phyloP scores from a whole-genome alignment of 23 tunicate genomes.

The Oikopleura albicans region DNA sequence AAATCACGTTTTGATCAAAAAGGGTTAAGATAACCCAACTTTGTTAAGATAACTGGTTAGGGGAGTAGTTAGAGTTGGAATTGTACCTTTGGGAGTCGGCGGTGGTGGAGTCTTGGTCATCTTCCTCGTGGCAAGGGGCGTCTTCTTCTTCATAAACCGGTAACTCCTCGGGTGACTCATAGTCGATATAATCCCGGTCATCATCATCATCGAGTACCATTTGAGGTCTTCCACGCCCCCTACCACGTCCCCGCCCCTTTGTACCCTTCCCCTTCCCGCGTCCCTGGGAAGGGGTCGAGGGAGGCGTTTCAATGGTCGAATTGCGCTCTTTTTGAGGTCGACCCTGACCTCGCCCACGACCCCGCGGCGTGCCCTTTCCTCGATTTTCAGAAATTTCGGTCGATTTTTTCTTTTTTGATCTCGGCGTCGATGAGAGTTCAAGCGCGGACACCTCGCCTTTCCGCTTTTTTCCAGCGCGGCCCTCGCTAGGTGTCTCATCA shows the following conservation, averaged over 20 bases:
- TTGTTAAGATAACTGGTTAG: no score
- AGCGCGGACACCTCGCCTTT: neutral
- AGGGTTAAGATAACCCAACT: no score
- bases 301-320: neutral
- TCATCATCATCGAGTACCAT: neutral
- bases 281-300: neutral
- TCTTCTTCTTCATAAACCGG: neutral
- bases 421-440: neutral
- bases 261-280: neutral
- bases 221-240: neutral
- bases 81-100: neutral
- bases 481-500: neutral
- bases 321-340: no score
- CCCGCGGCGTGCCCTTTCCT: neutral
- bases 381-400: neutral
- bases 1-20: no score
- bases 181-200: slow-evolving; percentile 3
- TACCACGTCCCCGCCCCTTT: neutral
- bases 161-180: slow-evolving; percentile 2
- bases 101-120: neutral
- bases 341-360: no score
- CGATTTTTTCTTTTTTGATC: neutral
- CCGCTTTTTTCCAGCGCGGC: neutral
- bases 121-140: neutral
- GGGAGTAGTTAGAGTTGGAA: no score